These are phyloP conservation scores for Oxyteleia sp. DNA, from an alignment of 2,888 invertebrate genomes.

Conservation along the genomic window DNA sequence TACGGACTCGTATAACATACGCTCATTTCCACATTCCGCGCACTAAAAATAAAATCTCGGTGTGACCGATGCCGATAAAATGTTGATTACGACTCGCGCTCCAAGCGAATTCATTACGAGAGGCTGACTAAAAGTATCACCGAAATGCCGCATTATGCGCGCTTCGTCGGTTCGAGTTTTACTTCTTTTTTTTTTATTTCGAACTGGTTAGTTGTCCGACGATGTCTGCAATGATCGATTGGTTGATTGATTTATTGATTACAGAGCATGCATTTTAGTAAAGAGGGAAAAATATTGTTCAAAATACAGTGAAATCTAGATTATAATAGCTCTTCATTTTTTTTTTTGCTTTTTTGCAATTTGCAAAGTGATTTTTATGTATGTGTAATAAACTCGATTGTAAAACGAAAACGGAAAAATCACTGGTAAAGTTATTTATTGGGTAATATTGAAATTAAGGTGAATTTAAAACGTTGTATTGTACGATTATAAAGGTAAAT, in stretches of 20 bases:
- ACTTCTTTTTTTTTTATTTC: too few relatives aligned
- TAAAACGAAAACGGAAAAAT: conserved; percentile 10
- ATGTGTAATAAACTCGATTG: background rate
- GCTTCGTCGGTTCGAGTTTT: background rate
- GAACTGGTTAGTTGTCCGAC: too few relatives aligned
- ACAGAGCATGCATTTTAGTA: conserved; percentile 41
- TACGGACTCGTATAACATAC: conserved; percentile 48
- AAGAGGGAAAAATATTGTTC: conserved; percentile 9
- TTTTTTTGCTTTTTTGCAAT: background rate
- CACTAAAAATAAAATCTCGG: conserved; percentile 54
- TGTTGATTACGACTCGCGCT: conserved; percentile 53
- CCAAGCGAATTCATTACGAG: conserved; percentile 40
- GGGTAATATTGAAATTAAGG: too few relatives aligned
- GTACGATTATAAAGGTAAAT: too few relatives aligned
- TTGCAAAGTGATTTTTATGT: background rate
- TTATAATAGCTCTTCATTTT: too few relatives aligned
- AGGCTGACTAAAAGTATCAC: conserved; percentile 38
- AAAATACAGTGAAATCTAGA: conserved; percentile 15
- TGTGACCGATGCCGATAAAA: conserved; percentile 51
- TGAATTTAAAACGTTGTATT: too few relatives aligned
- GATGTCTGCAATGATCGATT: conserved; percentile 39
- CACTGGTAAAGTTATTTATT: too few relatives aligned
- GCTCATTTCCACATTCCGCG: conserved; percentile 40
- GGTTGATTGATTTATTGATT: conserved; percentile 12
- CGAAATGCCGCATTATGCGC: conserved; percentile 32